Evolutionary conservation across 2,113 vertebrate species (phyloP), one percentile per base, ranked within the genome.

Genomic region (Promerops cafer): DNA sequence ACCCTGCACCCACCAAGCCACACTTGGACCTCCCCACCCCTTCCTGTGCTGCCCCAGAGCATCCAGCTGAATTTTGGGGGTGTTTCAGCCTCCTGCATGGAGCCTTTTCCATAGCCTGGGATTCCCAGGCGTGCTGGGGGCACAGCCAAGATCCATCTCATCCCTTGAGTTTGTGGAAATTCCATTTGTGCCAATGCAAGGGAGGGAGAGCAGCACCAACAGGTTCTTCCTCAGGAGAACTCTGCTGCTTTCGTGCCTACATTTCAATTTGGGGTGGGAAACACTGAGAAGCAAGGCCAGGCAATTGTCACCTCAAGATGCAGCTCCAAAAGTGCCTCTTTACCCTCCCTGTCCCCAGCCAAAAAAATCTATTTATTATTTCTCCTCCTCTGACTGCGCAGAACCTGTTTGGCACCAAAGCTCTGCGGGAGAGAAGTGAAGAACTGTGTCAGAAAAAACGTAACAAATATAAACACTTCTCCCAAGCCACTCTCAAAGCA

Each of bases 401-500:
- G 71, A 88, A 96, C 90, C 75, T 66, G 85, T 21, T 35, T 61
- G 66, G 9, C 66, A n/a, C 7, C 40, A 7, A 26, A 23, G 49
- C 49, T 9, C 2, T 3, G 57, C 57, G 30, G 65, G 6, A 50
- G 39, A 6, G 56, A 71, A 35, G 49, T 1, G 39, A 68, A 50
- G 81, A 50, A 53, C 42, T 4, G 50, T 63, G 79, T 72, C 90
- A 86, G 81, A 44, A 95, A 95, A 60, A 91, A 76, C 2, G 3
- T 22, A 49, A 64, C 82, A 33, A 74, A 72, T 14, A 63, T 0
- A 74, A 91, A 80, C 4, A n/a, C 2, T 47, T 47, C 89, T 90
- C 84, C 87, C 63, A 20, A 90, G 87, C 78, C 59, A 16, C 85
- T 77, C 59, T n/a, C 76, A 83, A 80, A 35, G 71, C 79, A 88